Evolutionary conservation across 2,888 invertebrate genomes (phyloP).

Genomic region (Chymomyza amoena): DNA sequence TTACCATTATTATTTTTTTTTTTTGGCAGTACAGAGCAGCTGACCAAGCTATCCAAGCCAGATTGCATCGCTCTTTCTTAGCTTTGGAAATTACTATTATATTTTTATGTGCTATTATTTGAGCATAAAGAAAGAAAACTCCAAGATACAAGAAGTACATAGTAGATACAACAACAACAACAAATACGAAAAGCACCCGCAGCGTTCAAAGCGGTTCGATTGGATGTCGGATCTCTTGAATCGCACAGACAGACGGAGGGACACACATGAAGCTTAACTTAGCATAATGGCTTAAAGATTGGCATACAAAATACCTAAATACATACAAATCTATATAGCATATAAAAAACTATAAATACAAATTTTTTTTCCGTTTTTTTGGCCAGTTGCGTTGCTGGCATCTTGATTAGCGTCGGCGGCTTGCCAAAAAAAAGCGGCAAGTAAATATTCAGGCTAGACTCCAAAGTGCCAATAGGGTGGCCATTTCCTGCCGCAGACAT

Average conservation of each 20-base stretch:
- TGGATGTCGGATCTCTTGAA: background rate
- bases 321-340: background rate
- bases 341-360: background rate
- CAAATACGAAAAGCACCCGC: slow-evolving; percentile 13
- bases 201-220: slow-evolving; percentile 4
- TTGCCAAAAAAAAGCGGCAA: background rate
- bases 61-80: slow-evolving; percentile 69
- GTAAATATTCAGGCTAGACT: background rate
- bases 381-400: slow-evolving; percentile 49
- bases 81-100: slow-evolving; percentile 69
- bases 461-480: slow-evolving; percentile 23
- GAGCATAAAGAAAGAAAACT: slow-evolving; percentile 52
- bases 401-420: slow-evolving; percentile 56
- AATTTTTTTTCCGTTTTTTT: background rate
- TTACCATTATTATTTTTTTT: background rate
- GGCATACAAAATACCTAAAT: background rate
- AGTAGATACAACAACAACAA: background rate
- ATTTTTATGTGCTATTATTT: slow-evolving; percentile 72
- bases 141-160: background rate
- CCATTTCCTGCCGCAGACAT: slow-evolving; percentile 25
- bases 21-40: slow-evolving; percentile 49
- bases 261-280: slow-evolving; percentile 20
- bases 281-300: slow-evolving; percentile 44
- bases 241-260: background rate
- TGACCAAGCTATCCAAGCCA: slow-evolving; percentile 39